A percentile compares a stretch with the other conserved stretches of the same genome.
These are phyloP conservation scores for Maniola hyperantus DNA, from an alignment of 2,888 invertebrate genomes.

Conservation along the genomic window DNA sequence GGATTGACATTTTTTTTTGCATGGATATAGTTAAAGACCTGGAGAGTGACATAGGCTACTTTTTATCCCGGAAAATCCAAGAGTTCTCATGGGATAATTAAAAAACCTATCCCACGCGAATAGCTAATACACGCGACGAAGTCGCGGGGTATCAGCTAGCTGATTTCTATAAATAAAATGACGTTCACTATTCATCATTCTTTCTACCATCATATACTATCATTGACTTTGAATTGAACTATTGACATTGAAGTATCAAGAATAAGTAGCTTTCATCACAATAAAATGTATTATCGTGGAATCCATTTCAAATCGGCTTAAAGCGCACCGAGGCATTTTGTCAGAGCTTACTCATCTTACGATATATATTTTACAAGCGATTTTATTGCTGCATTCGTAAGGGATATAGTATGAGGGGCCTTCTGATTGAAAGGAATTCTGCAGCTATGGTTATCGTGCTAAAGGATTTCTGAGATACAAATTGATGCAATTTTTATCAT, in stretches of 20 bases:
- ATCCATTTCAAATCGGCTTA: slow-evolving; percentile 12
- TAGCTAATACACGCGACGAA: no score
- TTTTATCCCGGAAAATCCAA: no score
- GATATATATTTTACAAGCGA: slow-evolving; percentile 42
- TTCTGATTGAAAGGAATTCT: not conserved
- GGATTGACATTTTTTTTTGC: no score
- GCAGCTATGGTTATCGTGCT: not conserved
- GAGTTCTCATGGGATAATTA: no score
- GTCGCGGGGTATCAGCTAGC: no score
- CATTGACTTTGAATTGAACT: not conserved
- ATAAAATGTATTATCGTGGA: slow-evolving; percentile 2
- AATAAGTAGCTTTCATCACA: not conserved
- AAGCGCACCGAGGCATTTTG: slow-evolving; percentile 14
- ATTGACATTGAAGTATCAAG: no score
- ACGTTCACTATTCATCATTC: not conserved
- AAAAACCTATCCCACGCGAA: no score
- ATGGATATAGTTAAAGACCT: no score
- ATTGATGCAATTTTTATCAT: no score
- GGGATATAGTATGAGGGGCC: slow-evolving; percentile 33
- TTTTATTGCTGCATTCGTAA: slow-evolving; percentile 57
- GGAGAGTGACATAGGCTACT: no score
- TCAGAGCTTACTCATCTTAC: slow-evolving; percentile 9
- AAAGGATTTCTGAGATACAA: no score
- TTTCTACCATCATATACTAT: not conserved
- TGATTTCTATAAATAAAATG: no score